Conservation (phyloP, 2,888 invertebrate genomes). For the Coleophora flavipennella region DNA sequence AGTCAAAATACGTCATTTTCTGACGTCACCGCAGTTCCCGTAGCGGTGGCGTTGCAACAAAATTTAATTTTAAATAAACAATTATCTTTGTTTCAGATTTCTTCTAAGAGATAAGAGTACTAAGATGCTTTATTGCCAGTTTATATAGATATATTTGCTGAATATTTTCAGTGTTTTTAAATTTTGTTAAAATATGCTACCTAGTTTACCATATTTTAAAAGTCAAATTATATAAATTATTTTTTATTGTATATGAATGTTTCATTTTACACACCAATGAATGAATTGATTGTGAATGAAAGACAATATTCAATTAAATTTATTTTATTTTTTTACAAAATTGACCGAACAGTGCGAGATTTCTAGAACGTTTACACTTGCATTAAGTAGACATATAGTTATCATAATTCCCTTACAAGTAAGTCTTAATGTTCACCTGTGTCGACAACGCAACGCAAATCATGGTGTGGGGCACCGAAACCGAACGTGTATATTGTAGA, state of each 20-base stretch:
- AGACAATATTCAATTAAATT: constrained; percentile 59
- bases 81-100: constrained; percentile 42
- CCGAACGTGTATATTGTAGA: constrained; percentile 47
- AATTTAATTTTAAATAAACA: background rate
- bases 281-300: constrained; percentile 37
- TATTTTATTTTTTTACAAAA: constrained; percentile 71
- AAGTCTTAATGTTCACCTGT: constrained; percentile 69
- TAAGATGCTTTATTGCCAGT: constrained; percentile 67
- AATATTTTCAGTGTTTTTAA: constrained; percentile 70
- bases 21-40: too few relatives aligned
- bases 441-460: constrained; percentile 60
- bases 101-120: constrained; percentile 34
- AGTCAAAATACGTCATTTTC: too few relatives aligned
- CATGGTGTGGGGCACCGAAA: constrained; percentile 34
- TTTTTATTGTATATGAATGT: constrained; percentile 58
- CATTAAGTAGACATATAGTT: constrained; percentile 72
- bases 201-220: constrained; percentile 63
- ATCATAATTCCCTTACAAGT: constrained; percentile 68
- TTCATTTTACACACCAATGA: constrained; percentile 25
- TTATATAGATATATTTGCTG: constrained; percentile 64
- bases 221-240: constrained; percentile 71
- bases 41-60: too few relatives aligned
- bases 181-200: constrained; percentile 68
- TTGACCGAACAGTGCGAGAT: constrained; percentile 74
- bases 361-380: constrained; percentile 73